Conservation (phyloP, 1,140 invertebrate species). For the Leptinotarsa texana region DNA sequence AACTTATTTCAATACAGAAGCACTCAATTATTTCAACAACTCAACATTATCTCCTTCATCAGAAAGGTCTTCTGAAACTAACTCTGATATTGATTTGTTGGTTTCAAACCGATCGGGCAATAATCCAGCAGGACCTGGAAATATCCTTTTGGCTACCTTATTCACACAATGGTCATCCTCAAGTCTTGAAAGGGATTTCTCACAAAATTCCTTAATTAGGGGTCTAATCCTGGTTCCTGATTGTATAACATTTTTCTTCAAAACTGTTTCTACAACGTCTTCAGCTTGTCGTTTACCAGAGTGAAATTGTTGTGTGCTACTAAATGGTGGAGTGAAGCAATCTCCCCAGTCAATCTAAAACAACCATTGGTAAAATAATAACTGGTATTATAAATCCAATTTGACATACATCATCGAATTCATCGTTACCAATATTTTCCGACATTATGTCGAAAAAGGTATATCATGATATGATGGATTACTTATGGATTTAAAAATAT, state of each 20-base stretch:
- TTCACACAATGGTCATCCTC: background rate
- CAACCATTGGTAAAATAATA: too few species aligned
- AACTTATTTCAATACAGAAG: background rate
- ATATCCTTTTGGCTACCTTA: conserved; percentile 32
- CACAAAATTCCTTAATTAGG: too few species aligned
- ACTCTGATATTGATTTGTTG: conserved; percentile 13
- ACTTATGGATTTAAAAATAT: too few species aligned
- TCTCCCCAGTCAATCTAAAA: conserved; percentile 13
- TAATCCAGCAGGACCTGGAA: conserved; percentile 41
- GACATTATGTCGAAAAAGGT: background rate
- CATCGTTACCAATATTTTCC: background rate
- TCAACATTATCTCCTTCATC: conserved; percentile 8
- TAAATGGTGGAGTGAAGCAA: background rate
- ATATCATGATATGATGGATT: too few species aligned
- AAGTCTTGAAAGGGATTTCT: background rate
- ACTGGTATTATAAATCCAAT: too few species aligned
- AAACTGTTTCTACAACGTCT: background rate
- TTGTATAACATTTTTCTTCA: too few species aligned
- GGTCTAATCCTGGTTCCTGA: too few species aligned
- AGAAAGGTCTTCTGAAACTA: background rate
- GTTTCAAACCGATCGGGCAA: conserved; percentile 22
- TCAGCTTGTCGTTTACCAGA: background rate
- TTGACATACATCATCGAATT: background rate
- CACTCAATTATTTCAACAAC: background rate
- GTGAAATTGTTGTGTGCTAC: conserved; percentile 7